Evolutionary conservation across 2,113 vertebrate species (phyloP), one percentile per base, ranked within the genome.

Genomic region (Mastomys coucha): DNA sequence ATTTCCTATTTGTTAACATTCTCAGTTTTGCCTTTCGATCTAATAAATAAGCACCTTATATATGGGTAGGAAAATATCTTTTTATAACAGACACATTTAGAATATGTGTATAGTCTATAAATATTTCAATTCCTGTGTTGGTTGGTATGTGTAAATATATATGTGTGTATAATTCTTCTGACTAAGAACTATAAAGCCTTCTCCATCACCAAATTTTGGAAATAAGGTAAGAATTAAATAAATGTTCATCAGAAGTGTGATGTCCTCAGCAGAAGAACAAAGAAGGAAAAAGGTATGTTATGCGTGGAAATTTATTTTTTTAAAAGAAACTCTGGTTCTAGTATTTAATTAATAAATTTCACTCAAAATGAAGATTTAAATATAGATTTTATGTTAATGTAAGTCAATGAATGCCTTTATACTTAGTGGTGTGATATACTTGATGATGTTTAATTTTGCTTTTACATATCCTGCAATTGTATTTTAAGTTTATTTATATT

Each of bases 191-290:
- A 53, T 80, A 95, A 9, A 69, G 7, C 31, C 82, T 80, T 88
- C 42, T 92, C 24, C 31, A 89, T 16, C 67, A 91, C 20, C 17
- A 82, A 78, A 95, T 96, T 26, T 65, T 94, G 94, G 75, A 84
- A 96, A 28, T 72, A 73, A 89, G 75, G 91, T 97, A 94, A 94
- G 97, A 95, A 77, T 77, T 94, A 89, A 89, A n/a, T 80, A 96
- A 73, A 33, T 17, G 65, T n/a, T 91, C 88, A 82, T 96, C 82
- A 91, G 82, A 95, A 93, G n/a, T 49, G 24, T 51, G 65, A 93
- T 92, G 26, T 49, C 78, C 80, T 84, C 42, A 84, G 65, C 91
- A 91, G 73, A 94, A 96, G 91, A 96, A 92, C 95, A 95, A 91
- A 39, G 78, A 1, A 19, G 1, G 58, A 39, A 91, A 93, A 89